Conservation (phyloP, 2,888 invertebrate genomes). For the Coleophora deauratella region DNA sequence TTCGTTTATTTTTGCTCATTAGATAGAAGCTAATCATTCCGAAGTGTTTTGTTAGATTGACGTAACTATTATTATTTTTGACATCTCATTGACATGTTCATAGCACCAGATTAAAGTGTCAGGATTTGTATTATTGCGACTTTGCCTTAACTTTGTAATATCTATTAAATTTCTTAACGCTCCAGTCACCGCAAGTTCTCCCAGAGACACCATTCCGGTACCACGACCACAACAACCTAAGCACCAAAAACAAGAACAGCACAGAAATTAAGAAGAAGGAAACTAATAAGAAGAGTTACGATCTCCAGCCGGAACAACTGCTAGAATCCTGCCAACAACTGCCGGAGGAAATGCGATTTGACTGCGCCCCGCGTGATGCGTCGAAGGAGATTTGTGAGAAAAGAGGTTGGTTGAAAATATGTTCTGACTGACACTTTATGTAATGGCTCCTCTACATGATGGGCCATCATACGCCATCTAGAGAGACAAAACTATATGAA, state of each 20-base stretch:
- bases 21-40: no score
- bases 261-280: conserved; percentile 39
- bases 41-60: no score
- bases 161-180: neutral
- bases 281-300: conserved; percentile 40
- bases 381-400: conserved; percentile 69
- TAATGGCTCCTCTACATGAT: no score
- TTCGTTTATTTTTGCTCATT: neutral
- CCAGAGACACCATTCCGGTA: conserved; percentile 47
- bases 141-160: no score
- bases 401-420: conserved; percentile 51
- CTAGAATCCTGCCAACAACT: conserved; percentile 58
- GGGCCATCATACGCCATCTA: no score
- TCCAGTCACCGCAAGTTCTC: conserved; percentile 23
- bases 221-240: conserved; percentile 68
- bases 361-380: conserved; percentile 79
- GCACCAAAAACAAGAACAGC: conserved; percentile 59
- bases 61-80: no score
- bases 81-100: no score
- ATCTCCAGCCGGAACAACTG: conserved; percentile 24
- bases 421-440: no score
- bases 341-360: conserved; percentile 73
- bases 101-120: no score
- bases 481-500: no score
- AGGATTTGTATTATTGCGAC: no score